Percentiles rank a stretch among this genome's conserved stretches.
Evolutionary conservation across 2,797 vertebrate species (phyloP).

Genomic region (Molossus molossus): DNA sequence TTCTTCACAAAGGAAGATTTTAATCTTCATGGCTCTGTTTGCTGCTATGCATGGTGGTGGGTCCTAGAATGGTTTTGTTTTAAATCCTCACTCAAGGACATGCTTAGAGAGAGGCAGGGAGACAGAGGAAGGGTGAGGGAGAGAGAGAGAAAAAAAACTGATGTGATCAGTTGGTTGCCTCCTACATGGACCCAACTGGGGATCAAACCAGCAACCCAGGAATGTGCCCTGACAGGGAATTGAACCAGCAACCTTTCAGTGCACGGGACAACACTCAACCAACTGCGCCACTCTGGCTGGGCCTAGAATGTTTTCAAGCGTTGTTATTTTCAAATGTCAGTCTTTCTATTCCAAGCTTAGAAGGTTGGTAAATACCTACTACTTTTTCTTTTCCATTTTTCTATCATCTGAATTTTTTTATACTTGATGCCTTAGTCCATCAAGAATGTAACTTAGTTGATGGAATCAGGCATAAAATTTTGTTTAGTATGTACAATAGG

Average conservation of each 20-base stretch:
- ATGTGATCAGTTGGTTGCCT: no score
- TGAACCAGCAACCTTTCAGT: no score
- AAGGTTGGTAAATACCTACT: not conserved
- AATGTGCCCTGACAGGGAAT: no score
- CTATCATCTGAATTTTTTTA: not conserved
- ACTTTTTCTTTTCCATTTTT: not conserved
- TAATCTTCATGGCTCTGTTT: not conserved
- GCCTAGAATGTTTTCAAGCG: not conserved
- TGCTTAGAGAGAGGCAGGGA: no score
- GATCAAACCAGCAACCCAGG: no score
- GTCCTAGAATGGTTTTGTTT: not conserved
- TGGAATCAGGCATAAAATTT: not conserved
- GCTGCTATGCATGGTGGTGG: not conserved
- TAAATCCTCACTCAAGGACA: no score
- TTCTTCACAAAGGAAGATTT: not conserved
- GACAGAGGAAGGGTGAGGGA: no score
- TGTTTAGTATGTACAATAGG: not conserved
- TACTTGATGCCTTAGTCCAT: slow-evolving; percentile 16
- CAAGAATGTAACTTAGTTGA: not conserved
- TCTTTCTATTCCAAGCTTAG: slow-evolving; percentile 5
- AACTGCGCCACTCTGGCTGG: no score
- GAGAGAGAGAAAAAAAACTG: no score
- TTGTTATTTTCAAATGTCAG: not conserved
- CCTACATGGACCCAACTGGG: no score
- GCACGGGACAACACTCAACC: no score